Percentiles rank a stretch among this genome's conserved stretches.
These are phyloP conservation scores for Leptodirus hochenwartii DNA, from an alignment of 2,888 invertebrate species.

Conservation along the genomic window DNA sequence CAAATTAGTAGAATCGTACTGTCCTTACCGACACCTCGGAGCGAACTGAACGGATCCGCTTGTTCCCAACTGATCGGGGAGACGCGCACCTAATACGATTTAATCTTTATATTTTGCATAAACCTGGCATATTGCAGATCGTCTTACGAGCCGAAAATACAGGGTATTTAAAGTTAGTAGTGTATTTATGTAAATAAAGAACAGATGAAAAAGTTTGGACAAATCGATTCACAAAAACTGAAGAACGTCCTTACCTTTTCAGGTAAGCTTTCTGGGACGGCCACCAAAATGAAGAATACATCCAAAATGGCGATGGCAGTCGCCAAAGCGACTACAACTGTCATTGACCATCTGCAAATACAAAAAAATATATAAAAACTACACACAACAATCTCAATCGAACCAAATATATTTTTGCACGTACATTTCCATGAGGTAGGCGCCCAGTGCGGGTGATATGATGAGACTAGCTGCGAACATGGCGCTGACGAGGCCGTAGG, in stretches of 20 bases:
- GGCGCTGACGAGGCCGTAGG: constrained; percentile 85
- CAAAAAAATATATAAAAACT: constrained; percentile 9
- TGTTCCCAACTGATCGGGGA: constrained; percentile 93
- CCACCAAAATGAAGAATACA: constrained; percentile 93
- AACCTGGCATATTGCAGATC: too few relatives aligned
- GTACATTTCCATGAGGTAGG: constrained; percentile 69
- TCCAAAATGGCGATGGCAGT: constrained; percentile 92
- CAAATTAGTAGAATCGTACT: constrained; percentile 92
- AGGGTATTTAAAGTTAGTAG: constrained; percentile 1
- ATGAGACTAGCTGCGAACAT: constrained; percentile 99
- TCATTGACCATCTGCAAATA: constrained; percentile 35
- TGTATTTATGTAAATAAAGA: not conserved
- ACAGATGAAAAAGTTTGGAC: too few relatives aligned
- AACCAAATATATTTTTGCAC: constrained; percentile 19
- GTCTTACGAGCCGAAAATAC: not conserved
- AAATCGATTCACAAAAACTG: not conserved
- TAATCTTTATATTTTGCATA: constrained; percentile 1
- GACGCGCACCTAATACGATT: constrained; percentile 27
- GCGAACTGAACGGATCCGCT: constrained; percentile 93
- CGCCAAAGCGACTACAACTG: constrained; percentile 83
- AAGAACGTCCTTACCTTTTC: constrained; percentile 58
- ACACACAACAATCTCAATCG: not conserved
- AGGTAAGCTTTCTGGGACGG: constrained; percentile 95
- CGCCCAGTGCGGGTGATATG: constrained; percentile 92
- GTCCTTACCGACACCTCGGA: constrained; percentile 84